Evolutionary conservation across 2,888 invertebrate species (phyloP).

Genomic region (Dione juno): DNA sequence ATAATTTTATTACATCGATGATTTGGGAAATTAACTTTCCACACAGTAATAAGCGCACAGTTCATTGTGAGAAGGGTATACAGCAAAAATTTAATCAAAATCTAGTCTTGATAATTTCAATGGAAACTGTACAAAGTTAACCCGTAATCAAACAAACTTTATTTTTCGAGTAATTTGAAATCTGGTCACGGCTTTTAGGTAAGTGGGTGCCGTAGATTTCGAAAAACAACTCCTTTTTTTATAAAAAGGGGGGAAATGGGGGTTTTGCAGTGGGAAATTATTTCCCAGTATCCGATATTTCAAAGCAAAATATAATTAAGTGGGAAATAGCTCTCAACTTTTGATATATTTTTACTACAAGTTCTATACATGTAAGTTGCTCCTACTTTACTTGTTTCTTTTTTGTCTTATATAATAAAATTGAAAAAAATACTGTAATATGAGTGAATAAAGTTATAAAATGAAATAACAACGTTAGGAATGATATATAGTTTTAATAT

Average conservation of each 20-base stretch:
- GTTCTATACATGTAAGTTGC: constrained; percentile 46
- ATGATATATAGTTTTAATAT: constrained; percentile 44
- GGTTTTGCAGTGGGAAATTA: constrained; percentile 47
- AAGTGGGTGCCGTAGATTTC: constrained; percentile 44
- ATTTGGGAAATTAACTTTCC: no score
- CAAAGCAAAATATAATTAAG: constrained; percentile 43
- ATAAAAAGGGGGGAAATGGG: constrained; percentile 45
- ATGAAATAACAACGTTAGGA: constrained; percentile 44
- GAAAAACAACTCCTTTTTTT: constrained; percentile 45
- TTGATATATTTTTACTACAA: constrained; percentile 47
- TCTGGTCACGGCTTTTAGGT: constrained; percentile 41
- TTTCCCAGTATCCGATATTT: constrained; percentile 41
- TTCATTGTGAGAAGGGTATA: no score
- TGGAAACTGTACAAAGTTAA: no score
- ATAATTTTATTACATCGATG: no score
- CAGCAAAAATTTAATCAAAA: no score
- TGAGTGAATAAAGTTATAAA: constrained; percentile 42
- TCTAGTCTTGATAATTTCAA: no score
- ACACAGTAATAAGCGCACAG: no score
- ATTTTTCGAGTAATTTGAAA: constrained; percentile 38
- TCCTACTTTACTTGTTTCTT: constrained; percentile 47
- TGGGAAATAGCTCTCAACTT: constrained; percentile 40
- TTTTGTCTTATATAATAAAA: constrained; percentile 43
- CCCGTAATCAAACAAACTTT: constrained; percentile 41
- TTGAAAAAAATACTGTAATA: constrained; percentile 31